Base-by-base conservation (phyloP, 2,888 invertebrate genomes). In the Myopa testacea region DNA sequence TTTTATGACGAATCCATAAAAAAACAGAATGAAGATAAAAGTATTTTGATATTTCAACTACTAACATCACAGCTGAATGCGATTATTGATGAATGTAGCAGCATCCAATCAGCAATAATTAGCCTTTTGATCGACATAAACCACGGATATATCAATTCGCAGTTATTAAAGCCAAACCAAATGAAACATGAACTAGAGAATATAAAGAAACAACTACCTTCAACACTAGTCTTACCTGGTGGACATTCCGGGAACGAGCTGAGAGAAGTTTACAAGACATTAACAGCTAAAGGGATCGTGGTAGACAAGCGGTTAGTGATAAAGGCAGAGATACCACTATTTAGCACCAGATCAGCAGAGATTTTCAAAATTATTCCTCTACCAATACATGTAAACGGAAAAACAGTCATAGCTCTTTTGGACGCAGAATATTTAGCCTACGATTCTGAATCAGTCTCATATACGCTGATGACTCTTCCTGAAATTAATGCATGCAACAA, bases 61-160 rank as follows among this genome's bases (percentile, higher is more conserved):
- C 26, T 26, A 26, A 26, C 26, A 26, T 26, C 26, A 26, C 26
- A 26, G 26, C 26, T 26, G 26, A 26, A 26, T 26, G 26, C 26
- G 26, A 26, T 26, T 26, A 26, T 26, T 26, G 26, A 26, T 26
- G 26, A 26, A 26, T 26, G 26, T 26, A 26, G 26, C 26, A 26
- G 26, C 26, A 26, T 26, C 26, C 26, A 26, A 26, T 26, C 2
- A 26, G 62, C 67, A n/a, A 62, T 73, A 34, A 77, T 73, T 8
- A 67, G 34, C 37, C 37, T 77, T n/a, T 67, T 77, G 12, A 77
- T 73, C 26, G 73, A 77, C 67, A 60, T 77, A 60, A 77, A 73
- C 34, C 67, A 77, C 72, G 67, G 62, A 58, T 50, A 65, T 26
- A 26, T 73, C 12, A 77, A 72, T 68, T 67, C 73, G 26, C 62